Base-by-base conservation (phyloP, 2,113 vertebrate genomes). In the Microcebus tavaratra region DNA sequence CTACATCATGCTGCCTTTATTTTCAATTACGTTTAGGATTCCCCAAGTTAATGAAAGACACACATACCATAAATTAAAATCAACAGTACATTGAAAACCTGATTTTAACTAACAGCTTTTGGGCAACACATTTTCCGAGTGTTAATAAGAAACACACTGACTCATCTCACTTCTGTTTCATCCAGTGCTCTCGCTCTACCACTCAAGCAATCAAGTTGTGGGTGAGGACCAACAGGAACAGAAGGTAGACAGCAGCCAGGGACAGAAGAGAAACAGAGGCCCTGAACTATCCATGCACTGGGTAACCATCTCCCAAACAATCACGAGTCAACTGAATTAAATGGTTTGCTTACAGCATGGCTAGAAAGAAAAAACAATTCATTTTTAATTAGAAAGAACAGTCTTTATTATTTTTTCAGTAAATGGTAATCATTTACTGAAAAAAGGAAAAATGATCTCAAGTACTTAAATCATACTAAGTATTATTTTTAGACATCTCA, bases 41-140 rank as follows among this genome's bases (percentile, higher is more conserved):
- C 45, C 36, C 34, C 59, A 94, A 97, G 36, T 84, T 92, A 81
- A 55, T 88, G 53, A 80, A 85, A 89, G 31, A 78, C 9, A 88
- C 34, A 68, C 14, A 73, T 36, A 57, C 31, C 67, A 96, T 72
- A 86, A 91, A 88, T 85, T 88, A 88, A 91, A 96, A 95, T 91
- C 78, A 91, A 86, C 18, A 82, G 27, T 67, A 88, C 67, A 31
- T 2, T 65, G 63, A 84, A 96, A 95, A 53, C 11, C 72, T 89
- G 67, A 96, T 88, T 90, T 94, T 94, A 76, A 70, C 42, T 81
- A 76, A 80, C 72, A 81, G 50, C 36, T 96, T 91, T 88, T 4
- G 27, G 86, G 68, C 48, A 81, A 96, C 96, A 93, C 27, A 79
- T 65, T 88, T 53, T 91, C 78, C 75, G 39, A 39, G 36, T 1